Conservation (phyloP, 2,888 invertebrate species). For the Arge pagana region DNA sequence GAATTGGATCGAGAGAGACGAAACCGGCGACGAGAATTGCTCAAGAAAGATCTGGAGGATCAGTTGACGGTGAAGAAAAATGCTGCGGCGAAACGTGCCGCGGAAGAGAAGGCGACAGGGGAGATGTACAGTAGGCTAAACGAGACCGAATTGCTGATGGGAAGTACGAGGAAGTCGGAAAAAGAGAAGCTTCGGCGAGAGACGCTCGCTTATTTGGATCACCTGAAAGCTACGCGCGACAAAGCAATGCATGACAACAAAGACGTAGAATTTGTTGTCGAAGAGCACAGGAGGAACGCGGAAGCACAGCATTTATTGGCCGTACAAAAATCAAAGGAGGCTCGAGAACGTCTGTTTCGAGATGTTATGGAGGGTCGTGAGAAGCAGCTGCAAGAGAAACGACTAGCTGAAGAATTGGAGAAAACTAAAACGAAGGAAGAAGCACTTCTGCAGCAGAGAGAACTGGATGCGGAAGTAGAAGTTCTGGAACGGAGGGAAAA, state of each 20-base stretch:
- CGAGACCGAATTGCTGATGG: slow-evolving; percentile 38
- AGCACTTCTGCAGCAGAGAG: slow-evolving; percentile 28
- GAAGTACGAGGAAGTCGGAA: slow-evolving; percentile 31
- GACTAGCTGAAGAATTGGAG: slow-evolving; percentile 28
- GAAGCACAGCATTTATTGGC: slow-evolving; percentile 31
- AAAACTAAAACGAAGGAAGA: slow-evolving; percentile 29
- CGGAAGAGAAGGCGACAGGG: slow-evolving; percentile 39
- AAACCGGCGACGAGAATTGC: slow-evolving; percentile 32
- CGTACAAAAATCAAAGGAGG: slow-evolving; percentile 31
- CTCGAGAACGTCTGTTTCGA: slow-evolving; percentile 28
- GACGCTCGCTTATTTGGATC: slow-evolving; percentile 40
- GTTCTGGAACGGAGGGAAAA: slow-evolving; percentile 25
- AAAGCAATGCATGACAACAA: slow-evolving; percentile 35
- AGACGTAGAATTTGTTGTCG: slow-evolving; percentile 37
- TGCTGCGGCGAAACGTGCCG: slow-evolving; percentile 36
- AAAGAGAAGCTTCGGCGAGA: slow-evolving; percentile 38
- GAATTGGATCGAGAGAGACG: slow-evolving; percentile 33
- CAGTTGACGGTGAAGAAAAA: slow-evolving; percentile 38
- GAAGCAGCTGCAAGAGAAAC: slow-evolving; percentile 36
- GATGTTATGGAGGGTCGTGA: slow-evolving; percentile 37
- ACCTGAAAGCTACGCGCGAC: slow-evolving; percentile 39
- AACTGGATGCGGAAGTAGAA: slow-evolving; percentile 34
- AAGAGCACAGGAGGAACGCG: slow-evolving; percentile 29
- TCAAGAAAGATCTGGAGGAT: slow-evolving; percentile 44
- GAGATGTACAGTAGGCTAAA: slow-evolving; percentile 29